phyloP scores from a whole-genome alignment of 1,140 invertebrate genomes.

The Episyrphus balteatus region DNA sequence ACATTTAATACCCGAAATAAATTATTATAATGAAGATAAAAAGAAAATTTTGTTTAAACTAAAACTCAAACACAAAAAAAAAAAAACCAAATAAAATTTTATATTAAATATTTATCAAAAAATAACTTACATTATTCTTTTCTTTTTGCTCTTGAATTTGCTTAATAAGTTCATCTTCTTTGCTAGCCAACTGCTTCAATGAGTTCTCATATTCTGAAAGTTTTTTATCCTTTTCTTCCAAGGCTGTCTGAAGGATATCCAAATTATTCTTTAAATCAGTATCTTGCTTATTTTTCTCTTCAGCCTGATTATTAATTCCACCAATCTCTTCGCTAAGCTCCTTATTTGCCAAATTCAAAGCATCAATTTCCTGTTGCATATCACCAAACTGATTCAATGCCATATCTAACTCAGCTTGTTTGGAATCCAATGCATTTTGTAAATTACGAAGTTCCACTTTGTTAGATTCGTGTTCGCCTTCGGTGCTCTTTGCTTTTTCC shows the following conservation, averaged over 20 bases:
- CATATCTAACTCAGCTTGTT: constrained; percentile 16
- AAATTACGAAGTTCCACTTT: constrained; percentile 27
- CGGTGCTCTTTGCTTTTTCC: constrained; percentile 26
- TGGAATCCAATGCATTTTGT: constrained; percentile 23
- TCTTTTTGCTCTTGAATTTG: constrained; percentile 55
- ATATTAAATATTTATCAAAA: neutral
- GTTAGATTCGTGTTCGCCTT: constrained; percentile 22
- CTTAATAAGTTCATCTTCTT: constrained; percentile 27
- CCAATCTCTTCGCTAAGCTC: constrained; percentile 5
- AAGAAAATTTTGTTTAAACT: no score
- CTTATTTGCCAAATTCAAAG: constrained; percentile 1
- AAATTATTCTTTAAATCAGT: constrained; percentile 15
- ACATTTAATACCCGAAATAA: no score
- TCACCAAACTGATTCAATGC: constrained; percentile 10
- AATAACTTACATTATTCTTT: constrained; percentile 63
- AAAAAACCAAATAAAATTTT: neutral
- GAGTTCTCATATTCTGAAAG: constrained; percentile 17
- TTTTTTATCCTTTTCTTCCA: constrained; percentile 19
- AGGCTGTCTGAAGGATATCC: constrained; percentile 4
- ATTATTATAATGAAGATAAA: no score
- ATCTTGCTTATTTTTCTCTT: constrained; percentile 7
- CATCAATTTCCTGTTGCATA: constrained; percentile 10
- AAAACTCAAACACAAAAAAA: no score
- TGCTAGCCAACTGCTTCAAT: constrained; percentile 16
- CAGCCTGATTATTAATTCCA: constrained; percentile 4